A percentile compares a stretch with the other conserved stretches of the same genome.
Conservation (phyloP, 2,113 vertebrate species). For the Eidolon helvum region DNA sequence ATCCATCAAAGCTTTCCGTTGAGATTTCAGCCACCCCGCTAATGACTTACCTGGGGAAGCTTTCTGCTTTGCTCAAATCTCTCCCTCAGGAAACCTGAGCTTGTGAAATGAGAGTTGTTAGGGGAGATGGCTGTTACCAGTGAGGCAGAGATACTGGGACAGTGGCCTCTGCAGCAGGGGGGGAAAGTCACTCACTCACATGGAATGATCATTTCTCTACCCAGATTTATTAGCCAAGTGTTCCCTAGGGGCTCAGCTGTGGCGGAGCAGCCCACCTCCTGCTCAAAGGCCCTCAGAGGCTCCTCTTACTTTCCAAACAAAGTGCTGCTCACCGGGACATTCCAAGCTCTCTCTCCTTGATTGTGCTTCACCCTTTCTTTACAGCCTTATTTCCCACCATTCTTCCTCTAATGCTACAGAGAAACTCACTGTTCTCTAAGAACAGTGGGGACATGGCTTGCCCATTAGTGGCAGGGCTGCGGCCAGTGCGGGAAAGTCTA, state of each 20-base stretch:
- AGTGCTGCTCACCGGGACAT: background rate
- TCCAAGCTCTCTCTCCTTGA: background rate
- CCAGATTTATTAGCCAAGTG: background rate
- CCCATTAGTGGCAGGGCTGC: background rate
- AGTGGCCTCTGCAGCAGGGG: background rate
- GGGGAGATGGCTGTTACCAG: constrained; percentile 16
- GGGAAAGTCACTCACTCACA: background rate
- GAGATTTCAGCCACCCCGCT: background rate
- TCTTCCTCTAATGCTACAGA: background rate
- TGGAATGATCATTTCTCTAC: background rate
- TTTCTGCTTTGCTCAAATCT: constrained; percentile 17
- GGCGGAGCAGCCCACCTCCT: background rate
- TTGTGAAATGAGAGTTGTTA: background rate
- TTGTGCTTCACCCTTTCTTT: background rate
- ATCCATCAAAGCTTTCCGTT: background rate
- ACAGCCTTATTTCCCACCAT: background rate
- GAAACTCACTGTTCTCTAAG: background rate
- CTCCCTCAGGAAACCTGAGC: constrained; percentile 33
- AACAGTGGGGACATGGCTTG: background rate
- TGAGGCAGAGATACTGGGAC: background rate
- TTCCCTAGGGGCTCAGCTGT: background rate
- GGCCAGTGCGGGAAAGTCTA: background rate
- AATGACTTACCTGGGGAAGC: background rate
- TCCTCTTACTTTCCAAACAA: background rate
- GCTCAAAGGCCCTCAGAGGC: background rate